A percentile compares a stretch with the other conserved stretches of the same genome.
Conservation (phyloP, 1,140 invertebrate genomes). For the Chironomus striatipennis region DNA sequence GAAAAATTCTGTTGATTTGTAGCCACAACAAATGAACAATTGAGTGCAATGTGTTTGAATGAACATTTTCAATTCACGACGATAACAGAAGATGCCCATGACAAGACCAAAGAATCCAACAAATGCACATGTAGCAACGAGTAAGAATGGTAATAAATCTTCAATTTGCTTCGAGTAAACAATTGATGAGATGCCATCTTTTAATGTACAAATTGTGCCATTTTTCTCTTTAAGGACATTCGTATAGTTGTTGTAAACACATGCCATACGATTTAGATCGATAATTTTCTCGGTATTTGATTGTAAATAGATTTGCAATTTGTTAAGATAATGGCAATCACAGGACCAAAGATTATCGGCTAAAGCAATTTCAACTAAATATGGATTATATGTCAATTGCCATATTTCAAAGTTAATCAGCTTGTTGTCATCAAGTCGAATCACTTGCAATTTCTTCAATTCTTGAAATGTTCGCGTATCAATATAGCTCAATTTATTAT, state of each 20-base stretch:
- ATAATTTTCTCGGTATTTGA: slow-evolving; percentile 63
- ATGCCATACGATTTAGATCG: slow-evolving; percentile 57
- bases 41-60: slow-evolving; percentile 73
- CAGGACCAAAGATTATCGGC: slow-evolving; percentile 85
- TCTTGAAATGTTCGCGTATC: slow-evolving; percentile 76
- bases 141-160: slow-evolving; percentile 65
- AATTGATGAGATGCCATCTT: slow-evolving; percentile 56
- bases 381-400: slow-evolving; percentile 64
- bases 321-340: slow-evolving; percentile 72
- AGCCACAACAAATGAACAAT: slow-evolving; percentile 55
- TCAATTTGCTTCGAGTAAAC: slow-evolving; percentile 68
- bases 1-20: slow-evolving; percentile 58
- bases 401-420: slow-evolving; percentile 69
- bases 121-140: slow-evolving; percentile 64
- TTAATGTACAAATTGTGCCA: slow-evolving; percentile 55
- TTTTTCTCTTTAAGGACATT: slow-evolving; percentile 57
- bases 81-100: slow-evolving; percentile 68
- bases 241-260: slow-evolving; percentile 57
- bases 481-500: slow-evolving; percentile 74
- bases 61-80: slow-evolving; percentile 76
- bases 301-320: slow-evolving; percentile 67
- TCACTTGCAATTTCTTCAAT: slow-evolving; percentile 69
- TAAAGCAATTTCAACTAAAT: slow-evolving; percentile 68
- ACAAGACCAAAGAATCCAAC: slow-evolving; percentile 60
- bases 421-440: slow-evolving; percentile 76